Percentiles rank a stretch among this genome's conserved stretches.
phyloP scores from a whole-genome alignment of 2,888 invertebrate genomes.

The Caenorhabditis sulstoni region DNA sequence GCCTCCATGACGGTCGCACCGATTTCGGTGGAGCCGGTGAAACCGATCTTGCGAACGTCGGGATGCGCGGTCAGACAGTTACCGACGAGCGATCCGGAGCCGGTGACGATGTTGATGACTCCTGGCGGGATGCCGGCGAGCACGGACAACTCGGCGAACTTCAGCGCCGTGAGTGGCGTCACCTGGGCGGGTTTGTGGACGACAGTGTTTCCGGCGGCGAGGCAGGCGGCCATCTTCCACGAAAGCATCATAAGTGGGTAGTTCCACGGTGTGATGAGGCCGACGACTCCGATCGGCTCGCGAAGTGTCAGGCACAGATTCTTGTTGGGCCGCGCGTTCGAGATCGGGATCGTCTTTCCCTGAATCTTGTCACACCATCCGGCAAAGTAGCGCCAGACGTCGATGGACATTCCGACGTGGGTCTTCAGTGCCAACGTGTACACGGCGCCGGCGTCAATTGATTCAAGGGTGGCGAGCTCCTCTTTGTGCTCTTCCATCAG shows the following conservation, averaged over 20 bases:
- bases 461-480: constrained; percentile 94
- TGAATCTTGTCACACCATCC: constrained; percentile 94
- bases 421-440: constrained; percentile 96
- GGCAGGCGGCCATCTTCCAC: constrained; percentile 98
- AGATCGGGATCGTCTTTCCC: constrained; percentile 92
- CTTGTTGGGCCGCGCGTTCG: constrained; percentile 91
- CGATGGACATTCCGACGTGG: constrained; percentile 97
- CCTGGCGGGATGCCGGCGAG: constrained; percentile 93
- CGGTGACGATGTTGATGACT: constrained; percentile 92
- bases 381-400: constrained; percentile 96
- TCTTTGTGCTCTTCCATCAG: constrained; percentile 95
- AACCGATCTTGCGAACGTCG: constrained; percentile 91
- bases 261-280: constrained; percentile 95
- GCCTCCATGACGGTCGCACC: constrained; percentile 93
- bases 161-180: constrained; percentile 93
- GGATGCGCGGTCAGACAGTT: constrained; percentile 63
- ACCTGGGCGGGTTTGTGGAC: constrained; percentile 92
- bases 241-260: constrained; percentile 98
- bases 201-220: constrained; percentile 96
- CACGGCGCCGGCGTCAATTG: constrained; percentile 95
- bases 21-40: constrained; percentile 95
- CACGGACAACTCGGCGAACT: constrained; percentile 92
- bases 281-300: constrained; percentile 87
- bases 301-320: constrained; percentile 91
- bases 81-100: constrained; percentile 65